Conservation (phyloP, 2,888 invertebrate species). For the Onchidella celtica region DNA sequence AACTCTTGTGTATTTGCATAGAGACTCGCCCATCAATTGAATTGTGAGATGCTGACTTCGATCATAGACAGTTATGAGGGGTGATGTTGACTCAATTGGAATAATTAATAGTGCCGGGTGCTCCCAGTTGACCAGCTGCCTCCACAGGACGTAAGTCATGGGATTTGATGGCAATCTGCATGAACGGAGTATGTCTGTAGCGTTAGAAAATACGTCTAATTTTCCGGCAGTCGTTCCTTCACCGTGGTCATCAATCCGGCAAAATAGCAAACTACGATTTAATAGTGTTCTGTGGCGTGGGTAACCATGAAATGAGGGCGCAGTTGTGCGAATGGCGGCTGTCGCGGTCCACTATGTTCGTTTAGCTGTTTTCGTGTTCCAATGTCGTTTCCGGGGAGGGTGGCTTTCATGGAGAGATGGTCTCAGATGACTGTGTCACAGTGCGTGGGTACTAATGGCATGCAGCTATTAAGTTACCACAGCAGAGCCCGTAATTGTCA, state of each 20-base stretch:
- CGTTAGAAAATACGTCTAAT: conserved; percentile 39
- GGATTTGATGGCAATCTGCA: background rate
- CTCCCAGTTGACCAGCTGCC: background rate
- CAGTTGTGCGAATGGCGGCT: conserved; percentile 2
- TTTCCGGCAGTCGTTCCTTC: conserved; percentile 35
- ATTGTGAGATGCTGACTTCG: background rate
- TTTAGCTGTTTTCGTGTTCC: conserved; percentile 14
- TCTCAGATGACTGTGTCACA: too few species aligned
- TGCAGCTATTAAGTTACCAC: too few species aligned
- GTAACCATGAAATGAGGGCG: conserved; percentile 30
- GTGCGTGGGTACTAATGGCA: too few species aligned
- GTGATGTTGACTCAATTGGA: background rate
- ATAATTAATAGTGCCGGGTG: background rate
- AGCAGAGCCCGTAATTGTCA: too few species aligned
- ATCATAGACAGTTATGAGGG: background rate
- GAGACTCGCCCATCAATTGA: too few species aligned
- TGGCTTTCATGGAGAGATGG: conserved; percentile 2
- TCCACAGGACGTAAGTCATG: background rate
- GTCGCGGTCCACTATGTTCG: conserved; percentile 1
- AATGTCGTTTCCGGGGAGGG: conserved; percentile 13
- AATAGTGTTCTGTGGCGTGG: conserved; percentile 11
- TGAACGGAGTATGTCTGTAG: too few species aligned
- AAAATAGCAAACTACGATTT: conserved; percentile 39
- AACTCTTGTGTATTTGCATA: too few species aligned
- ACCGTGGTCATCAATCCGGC: background rate